Percentiles rank a stretch among this genome's conserved stretches.
Evolutionary conservation across 2,888 invertebrate species (phyloP).

Genomic region (Gymnoscelis rufifasciata): DNA sequence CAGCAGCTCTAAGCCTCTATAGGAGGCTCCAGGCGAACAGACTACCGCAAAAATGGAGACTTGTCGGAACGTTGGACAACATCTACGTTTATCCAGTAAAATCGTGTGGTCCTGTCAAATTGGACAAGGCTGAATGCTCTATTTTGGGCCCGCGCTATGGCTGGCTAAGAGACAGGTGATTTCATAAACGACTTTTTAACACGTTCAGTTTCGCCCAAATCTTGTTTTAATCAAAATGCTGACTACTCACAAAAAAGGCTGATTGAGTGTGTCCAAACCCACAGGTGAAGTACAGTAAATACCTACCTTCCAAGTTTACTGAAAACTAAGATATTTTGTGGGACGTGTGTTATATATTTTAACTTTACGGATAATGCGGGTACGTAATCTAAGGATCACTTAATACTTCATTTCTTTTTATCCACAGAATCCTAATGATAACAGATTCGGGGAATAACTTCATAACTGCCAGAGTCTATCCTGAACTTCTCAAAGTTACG

Average conservation of each 20-base stretch:
- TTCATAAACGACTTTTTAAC: too few relatives aligned
- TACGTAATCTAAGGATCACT: too few relatives aligned
- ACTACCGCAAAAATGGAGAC: slow-evolving; percentile 75
- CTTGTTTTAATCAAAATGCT: too few relatives aligned
- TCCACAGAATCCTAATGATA: slow-evolving; percentile 76
- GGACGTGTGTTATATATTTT: too few relatives aligned
- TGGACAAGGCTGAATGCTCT: slow-evolving; percentile 73
- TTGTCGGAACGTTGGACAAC: slow-evolving; percentile 77
- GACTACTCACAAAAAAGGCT: too few relatives aligned
- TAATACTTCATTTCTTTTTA: background rate
- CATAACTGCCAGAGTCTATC: slow-evolving; percentile 76
- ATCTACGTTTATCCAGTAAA: slow-evolving; percentile 80
- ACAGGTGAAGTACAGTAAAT: too few relatives aligned
- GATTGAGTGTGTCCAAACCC: too few relatives aligned
- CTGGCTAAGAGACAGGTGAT: slow-evolving; percentile 75
- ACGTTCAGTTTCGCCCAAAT: too few relatives aligned
- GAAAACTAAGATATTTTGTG: too few relatives aligned
- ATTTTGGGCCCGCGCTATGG: slow-evolving; percentile 74
- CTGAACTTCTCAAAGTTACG: slow-evolving; percentile 74
- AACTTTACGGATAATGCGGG: too few relatives aligned
- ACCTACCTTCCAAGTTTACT: too few relatives aligned
- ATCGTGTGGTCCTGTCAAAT: slow-evolving; percentile 74
- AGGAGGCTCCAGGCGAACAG: slow-evolving; percentile 35
- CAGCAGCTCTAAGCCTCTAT: slow-evolving; percentile 47
- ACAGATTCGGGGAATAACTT: slow-evolving; percentile 77